phyloP scores from a whole-genome alignment of 2,113 vertebrate genomes.

The Poeciliopsis occidentalis region DNA sequence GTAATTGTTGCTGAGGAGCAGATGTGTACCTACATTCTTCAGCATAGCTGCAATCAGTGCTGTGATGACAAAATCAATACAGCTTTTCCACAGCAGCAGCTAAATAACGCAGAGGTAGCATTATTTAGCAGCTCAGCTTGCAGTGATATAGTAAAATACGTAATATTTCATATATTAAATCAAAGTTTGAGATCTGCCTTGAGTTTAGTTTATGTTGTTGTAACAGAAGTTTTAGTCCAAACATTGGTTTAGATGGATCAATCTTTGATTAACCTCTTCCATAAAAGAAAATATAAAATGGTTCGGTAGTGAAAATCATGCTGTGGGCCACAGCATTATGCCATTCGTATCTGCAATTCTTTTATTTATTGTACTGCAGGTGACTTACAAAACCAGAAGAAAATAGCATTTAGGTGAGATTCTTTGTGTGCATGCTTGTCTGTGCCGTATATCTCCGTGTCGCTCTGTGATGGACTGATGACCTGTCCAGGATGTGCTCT shows the following conservation, averaged over 20 bases:
- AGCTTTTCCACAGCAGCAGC: neutral
- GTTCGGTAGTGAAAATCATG: neutral
- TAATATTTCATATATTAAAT: neutral
- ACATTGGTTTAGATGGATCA: neutral
- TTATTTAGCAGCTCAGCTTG: slow-evolving; percentile 32
- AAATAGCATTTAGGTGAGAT: no score
- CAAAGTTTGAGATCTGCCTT: neutral
- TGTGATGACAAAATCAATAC: slow-evolving; percentile 10
- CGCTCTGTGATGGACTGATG: no score
- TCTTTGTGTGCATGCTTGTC: no score
- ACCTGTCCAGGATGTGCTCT: no score
- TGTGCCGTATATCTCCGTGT: no score
- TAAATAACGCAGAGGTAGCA: neutral
- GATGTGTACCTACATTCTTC: neutral
- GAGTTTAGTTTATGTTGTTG: neutral
- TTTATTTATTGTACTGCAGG: no score
- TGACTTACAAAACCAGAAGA: no score
- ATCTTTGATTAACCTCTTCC: neutral
- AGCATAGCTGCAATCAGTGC: slow-evolving; percentile 12
- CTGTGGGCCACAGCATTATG: neutral
- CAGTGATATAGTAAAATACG: neutral
- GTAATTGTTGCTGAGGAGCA: neutral
- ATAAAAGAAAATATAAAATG: no score
- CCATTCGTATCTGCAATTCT: no score
- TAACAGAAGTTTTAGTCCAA: neutral